Evolutionary conservation across 2,888 invertebrate species (phyloP), one percentile per base, ranked within the genome.

Genomic region (Listrodromus nycthemerus): DNA sequence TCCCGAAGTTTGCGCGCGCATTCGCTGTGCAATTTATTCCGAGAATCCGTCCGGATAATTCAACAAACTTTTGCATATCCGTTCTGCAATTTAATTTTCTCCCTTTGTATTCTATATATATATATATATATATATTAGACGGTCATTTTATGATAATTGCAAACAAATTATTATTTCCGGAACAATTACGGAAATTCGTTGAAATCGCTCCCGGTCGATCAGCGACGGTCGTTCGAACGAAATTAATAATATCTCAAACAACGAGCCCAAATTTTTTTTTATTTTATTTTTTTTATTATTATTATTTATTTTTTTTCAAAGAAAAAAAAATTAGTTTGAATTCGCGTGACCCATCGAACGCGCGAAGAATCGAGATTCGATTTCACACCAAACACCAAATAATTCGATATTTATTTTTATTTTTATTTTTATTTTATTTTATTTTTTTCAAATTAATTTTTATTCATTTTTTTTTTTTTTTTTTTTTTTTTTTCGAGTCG

Each of bases 11-110:
- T 30, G 52, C 19, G 37, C n/a, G 33, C 33, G 16, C 52, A 13
- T 70, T 37, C 7, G 52, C 10, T 52, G 33, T 21, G 21, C n/a
- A 30, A 21, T 52, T 33, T 37, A 70, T 21, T 41, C 13, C 41
- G 41, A 41, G 21, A 70, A 70, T 70, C 52, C 16, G 3, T 8
- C 52, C 52, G 19, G 19, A 52, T 70, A 70, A 70, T 70, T 70
- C 37, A 70, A 37, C 52, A 55, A 33, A 21, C 52, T 10, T 52
- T 55, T 55, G 27, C 27, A 24, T 33, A 21, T n/a, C 30, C 16
- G 70, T 19, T 8, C 19, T 19, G 52, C 52, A 55, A 52, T 37
- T 33, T 4, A 52, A 70, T 70, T 70, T 52, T 37, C 52, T 13
- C 70, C 19, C 30, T 24, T 48, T 10, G 4, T 19, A 6, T 41